Conservation (phyloP, 2,797 vertebrate genomes). For the Gallinago nigripennis region DNA sequence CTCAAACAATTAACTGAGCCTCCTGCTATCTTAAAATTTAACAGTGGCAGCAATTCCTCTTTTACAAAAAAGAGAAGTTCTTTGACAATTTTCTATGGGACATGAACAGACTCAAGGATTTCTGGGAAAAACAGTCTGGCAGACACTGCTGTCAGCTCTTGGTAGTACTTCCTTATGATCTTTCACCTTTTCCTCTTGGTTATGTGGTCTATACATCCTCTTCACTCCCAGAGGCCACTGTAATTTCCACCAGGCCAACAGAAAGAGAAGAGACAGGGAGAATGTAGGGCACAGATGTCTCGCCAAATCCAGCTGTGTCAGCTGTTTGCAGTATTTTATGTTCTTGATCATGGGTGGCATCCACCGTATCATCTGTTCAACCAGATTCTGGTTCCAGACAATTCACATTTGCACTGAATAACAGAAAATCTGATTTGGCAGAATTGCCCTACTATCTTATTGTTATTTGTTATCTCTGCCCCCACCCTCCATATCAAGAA, state of each 20-base stretch:
- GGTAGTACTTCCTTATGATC: not conserved
- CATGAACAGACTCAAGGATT: not conserved
- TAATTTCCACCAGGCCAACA: not conserved
- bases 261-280: not conserved
- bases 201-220: not conserved
- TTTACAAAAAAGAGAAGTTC: not conserved
- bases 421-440: not conserved
- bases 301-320: conserved; percentile 12
- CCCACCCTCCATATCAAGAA: not conserved
- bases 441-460: not conserved
- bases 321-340: not conserved
- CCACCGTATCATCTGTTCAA: not conserved
- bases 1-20: not conserved
- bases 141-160: not conserved
- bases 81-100: not conserved
- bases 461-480: not conserved
- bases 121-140: not conserved
- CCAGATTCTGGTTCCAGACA: not conserved
- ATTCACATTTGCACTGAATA: not conserved
- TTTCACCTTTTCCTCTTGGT: not conserved
- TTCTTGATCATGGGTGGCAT: not conserved
- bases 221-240: not conserved
- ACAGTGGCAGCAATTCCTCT: not conserved
- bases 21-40: not conserved
- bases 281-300: not conserved